Evolutionary conservation across 1,140 invertebrate species (phyloP), one percentile per base, ranked within the genome.

Genomic region (Pogonomyrmex barbatus): DNA sequence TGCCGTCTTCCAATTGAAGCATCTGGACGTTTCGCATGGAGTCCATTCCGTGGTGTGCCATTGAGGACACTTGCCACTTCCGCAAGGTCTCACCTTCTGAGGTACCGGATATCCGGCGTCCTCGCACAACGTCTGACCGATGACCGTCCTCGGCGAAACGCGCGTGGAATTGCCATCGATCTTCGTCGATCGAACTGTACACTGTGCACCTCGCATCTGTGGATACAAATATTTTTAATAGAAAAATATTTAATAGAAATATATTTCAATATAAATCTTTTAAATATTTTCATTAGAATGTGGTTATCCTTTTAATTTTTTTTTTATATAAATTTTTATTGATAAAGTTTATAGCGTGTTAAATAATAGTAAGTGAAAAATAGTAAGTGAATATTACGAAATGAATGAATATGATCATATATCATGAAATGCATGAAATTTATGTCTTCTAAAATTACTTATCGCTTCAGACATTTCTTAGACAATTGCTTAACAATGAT

Each of bases 1-100:
- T 8, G 97, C 98, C 97, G 97, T 97, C 92, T 97, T 97, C 95
- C 96, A 97, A 42, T 96, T 96, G 91, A 97, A 97, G 93, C 97
- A 98, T 67, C 97, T 96, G 10, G 97, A 97, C 47, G 95, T 95
- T 89, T 96, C 96, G 90, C 97, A 98, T 1, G 95, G 91, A 1
- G 96, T 96, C 97, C 97, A 98, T n/a, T 96, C 95, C 36, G 95
- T 96, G 4, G 96, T 93, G 65, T 96, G 95, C 97, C 97, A 98
- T 73, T 96, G 96, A 2, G 97, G 97, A 93, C 97, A 98, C 71
- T 96, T 95, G 65, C 96, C 96, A 4, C 95, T 93, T 52, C 97
- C 97, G 91, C 97, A 98, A 75, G 96, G 95, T 91, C 96, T 96
- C 60, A 97, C 96, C 73, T 96, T 97, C 67, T 95, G 93, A 2